Evolutionary conservation across 2,888 invertebrate species (phyloP), one percentile per base, ranked within the genome.

Genomic region (Orchesellides sinensis): DNA sequence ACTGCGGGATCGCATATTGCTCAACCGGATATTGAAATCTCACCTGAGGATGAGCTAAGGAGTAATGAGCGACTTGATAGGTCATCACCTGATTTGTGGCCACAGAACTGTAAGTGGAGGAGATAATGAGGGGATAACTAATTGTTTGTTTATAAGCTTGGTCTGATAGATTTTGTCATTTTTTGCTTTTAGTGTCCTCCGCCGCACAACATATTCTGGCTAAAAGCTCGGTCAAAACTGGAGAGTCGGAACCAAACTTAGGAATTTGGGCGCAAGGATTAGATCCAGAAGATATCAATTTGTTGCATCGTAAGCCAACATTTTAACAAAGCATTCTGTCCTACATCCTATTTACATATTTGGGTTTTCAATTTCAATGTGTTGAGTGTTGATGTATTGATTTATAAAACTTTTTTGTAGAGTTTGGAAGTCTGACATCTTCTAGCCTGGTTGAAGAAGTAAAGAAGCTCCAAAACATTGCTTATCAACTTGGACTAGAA

Each of bases 61-160:
- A 96, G 97, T 89, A 92, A 95, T 89, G 98, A 98, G 91, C 96
- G 96, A 90, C 91, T 98, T 88, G 97, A 97, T 90, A 93, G 98
- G 88, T 94, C 96, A n/a, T 98, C 98, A 1, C 98, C 98, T 35
- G 97, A 98, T 90, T 91, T 98, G 89, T 98, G 98, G 98, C 98
- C 98, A 25, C 97, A 98, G 91, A 95, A 96, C 92, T 95, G 97
- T 97, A 92, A 93, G 94, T 91, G 75, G 23, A 1, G 25, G 56
- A 56, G 21, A 8, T 21, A 19, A 12, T 56, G 8, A 23, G 56
- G 63, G 19, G 6, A 10, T 32, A 19, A 17, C 14, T 49, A n/a
- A 49, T 12, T n/a, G 5, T 17, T 17, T 6, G 19, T n/a, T 49
- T 5, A 49, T n/a, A 10, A 17, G 14, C 8, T 32, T 8, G 17